Conservation (phyloP, 2,797 vertebrate species). For the Acanthurus lineatus region DNA sequence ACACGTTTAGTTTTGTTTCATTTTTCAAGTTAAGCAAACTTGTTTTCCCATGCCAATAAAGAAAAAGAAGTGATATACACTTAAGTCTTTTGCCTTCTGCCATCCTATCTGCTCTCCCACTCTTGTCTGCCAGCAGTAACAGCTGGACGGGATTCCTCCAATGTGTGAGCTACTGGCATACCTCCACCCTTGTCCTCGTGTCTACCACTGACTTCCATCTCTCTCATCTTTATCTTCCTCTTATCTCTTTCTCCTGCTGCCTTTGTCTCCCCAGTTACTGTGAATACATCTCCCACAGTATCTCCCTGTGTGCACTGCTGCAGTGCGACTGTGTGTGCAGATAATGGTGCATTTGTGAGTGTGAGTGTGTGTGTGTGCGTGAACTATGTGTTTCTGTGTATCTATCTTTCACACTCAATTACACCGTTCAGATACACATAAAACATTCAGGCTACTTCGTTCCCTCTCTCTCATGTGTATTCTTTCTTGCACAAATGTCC, state of each 20-base stretch:
- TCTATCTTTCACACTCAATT: slow-evolving; percentile 1
- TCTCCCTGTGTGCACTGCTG: slow-evolving; percentile 7
- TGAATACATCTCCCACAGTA: slow-evolving; percentile 50
- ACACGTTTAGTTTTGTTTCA: background rate
- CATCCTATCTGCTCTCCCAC: slow-evolving; percentile 18
- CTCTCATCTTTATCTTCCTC: slow-evolving; percentile 55
- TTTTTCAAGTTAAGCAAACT: background rate
- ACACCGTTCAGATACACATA: slow-evolving; percentile 9
- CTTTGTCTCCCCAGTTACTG: slow-evolving; percentile 39
- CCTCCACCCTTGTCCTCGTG: slow-evolving; percentile 14
- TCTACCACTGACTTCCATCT: slow-evolving; percentile 24
- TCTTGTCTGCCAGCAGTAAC: slow-evolving; percentile 28
- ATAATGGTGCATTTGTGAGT: background rate
- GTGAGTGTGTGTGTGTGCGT: background rate
- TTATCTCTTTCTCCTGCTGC: slow-evolving; percentile 52
- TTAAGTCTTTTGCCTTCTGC: slow-evolving; percentile 3
- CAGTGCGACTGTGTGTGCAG: background rate
- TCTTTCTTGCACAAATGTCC: slow-evolving; percentile 7
- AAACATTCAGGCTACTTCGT: slow-evolving; percentile 19
- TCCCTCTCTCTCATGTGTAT: slow-evolving; percentile 4
- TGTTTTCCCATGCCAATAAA: background rate
- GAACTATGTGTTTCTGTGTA: too few species aligned
- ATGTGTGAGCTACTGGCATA: slow-evolving; percentile 41
- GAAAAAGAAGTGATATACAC: background rate
- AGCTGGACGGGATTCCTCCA: slow-evolving; percentile 58